Percentiles rank a stretch among this genome's conserved stretches.
Evolutionary conservation across 2,888 invertebrate genomes (phyloP).

Genomic region (Drosophila neutralis): DNA sequence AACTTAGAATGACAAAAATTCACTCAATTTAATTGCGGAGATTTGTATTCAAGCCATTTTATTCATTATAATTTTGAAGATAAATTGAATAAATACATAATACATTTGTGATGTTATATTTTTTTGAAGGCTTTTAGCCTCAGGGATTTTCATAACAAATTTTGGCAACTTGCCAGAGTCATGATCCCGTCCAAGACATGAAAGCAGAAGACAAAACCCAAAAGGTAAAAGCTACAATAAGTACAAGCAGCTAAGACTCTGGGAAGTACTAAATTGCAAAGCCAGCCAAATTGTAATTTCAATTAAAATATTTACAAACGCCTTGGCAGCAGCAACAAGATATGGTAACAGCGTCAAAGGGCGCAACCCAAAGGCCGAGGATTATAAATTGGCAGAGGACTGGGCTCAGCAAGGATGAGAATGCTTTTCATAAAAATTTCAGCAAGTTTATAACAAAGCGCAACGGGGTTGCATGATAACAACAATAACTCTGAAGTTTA

Average conservation of each 20-base stretch:
- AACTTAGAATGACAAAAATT: background rate
- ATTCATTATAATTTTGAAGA: background rate
- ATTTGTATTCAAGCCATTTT: background rate
- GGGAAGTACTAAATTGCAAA: constrained; percentile 28
- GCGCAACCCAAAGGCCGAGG: constrained; percentile 27
- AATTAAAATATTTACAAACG: constrained; percentile 75
- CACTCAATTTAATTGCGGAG: background rate
- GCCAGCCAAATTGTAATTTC: constrained; percentile 70
- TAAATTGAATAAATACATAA: background rate
- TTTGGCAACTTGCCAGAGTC: constrained; percentile 46
- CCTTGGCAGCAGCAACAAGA: constrained; percentile 56
- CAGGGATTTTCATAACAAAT: constrained; percentile 19
- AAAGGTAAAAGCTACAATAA: constrained; percentile 24
- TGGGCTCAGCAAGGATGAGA: constrained; percentile 42
- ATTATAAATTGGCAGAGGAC: constrained; percentile 10
- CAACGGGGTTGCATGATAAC: constrained; percentile 64
- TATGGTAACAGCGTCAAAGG: constrained; percentile 60
- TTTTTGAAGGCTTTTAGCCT: constrained; percentile 17
- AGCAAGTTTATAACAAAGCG: constrained; percentile 64
- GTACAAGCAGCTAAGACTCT: constrained; percentile 25
- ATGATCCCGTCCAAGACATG: background rate
- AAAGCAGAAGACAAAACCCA: constrained; percentile 11
- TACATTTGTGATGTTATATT: background rate
- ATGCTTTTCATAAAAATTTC: constrained; percentile 61
- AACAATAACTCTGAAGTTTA: constrained; percentile 59